Conservation (phyloP, 2,113 vertebrate genomes). For the Zosterops pallidus region DNA sequence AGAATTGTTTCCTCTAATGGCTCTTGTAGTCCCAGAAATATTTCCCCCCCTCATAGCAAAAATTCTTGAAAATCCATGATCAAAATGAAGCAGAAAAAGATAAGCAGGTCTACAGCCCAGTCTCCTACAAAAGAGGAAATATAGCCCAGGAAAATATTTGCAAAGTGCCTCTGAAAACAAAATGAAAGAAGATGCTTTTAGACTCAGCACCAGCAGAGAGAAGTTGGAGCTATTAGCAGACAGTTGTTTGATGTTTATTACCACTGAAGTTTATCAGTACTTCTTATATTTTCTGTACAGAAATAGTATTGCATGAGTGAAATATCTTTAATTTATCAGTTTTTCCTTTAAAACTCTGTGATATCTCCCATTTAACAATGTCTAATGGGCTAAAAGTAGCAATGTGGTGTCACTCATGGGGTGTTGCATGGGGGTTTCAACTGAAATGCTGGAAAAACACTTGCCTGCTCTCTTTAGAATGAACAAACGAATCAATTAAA, state of each 20-base stretch:
- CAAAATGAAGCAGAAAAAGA: background rate
- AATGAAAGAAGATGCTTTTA: background rate
- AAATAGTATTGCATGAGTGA: background rate
- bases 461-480: background rate
- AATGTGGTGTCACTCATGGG: rapidly evolving
- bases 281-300: background rate
- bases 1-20: background rate
- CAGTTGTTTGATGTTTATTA: background rate
- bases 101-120: background rate
- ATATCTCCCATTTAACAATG: background rate
- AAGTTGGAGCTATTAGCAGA: background rate
- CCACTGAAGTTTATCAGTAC: background rate
- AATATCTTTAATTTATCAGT: background rate
- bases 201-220: background rate
- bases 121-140: background rate
- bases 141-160: background rate
- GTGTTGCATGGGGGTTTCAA: background rate
- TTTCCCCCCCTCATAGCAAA: background rate
- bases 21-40: background rate
- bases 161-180: background rate
- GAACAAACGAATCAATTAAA: background rate
- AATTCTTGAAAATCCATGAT: background rate
- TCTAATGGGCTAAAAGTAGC: background rate
- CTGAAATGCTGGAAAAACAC: background rate
- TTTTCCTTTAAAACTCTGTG: background rate